Conservation (phyloP, 2,888 invertebrate genomes). For the Apamea anceps region DNA sequence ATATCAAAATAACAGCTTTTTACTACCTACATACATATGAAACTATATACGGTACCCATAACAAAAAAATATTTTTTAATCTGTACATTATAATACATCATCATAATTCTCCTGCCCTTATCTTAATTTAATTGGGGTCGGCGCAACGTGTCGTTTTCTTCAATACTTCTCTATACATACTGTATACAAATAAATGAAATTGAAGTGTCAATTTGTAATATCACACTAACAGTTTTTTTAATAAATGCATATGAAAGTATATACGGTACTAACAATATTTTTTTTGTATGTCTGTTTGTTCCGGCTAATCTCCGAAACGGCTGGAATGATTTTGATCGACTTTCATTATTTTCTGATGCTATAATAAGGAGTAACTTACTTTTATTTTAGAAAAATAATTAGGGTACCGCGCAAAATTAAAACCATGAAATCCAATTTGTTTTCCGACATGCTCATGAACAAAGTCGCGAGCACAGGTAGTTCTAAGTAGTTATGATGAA, state of each 20-base stretch:
- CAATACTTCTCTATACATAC: too few relatives aligned
- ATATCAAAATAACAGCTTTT: neutral
- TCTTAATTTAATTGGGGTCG: too few relatives aligned
- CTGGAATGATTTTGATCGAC: neutral
- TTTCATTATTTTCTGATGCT: neutral
- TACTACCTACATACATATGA: neutral
- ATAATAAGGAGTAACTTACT: neutral
- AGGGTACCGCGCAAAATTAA: neutral
- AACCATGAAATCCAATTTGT: neutral
- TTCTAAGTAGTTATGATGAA: slow-evolving; percentile 34
- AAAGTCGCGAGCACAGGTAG: neutral
- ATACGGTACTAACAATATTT: too few relatives aligned
- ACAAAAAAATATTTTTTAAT: neutral
- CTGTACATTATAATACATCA: too few relatives aligned
- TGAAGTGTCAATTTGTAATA: too few relatives aligned
- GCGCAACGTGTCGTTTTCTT: too few relatives aligned
- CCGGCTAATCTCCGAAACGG: neutral
- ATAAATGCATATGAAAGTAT: too few relatives aligned
- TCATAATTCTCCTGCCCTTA: too few relatives aligned
- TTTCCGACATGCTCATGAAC: neutral
- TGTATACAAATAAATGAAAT: too few relatives aligned
- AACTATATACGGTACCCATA: neutral
- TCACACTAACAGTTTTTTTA: too few relatives aligned
- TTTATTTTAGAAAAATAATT: neutral
- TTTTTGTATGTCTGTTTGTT: neutral